phyloP scores from a whole-genome alignment of 2,797 vertebrate genomes.

The Heliangelus exortis region DNA sequence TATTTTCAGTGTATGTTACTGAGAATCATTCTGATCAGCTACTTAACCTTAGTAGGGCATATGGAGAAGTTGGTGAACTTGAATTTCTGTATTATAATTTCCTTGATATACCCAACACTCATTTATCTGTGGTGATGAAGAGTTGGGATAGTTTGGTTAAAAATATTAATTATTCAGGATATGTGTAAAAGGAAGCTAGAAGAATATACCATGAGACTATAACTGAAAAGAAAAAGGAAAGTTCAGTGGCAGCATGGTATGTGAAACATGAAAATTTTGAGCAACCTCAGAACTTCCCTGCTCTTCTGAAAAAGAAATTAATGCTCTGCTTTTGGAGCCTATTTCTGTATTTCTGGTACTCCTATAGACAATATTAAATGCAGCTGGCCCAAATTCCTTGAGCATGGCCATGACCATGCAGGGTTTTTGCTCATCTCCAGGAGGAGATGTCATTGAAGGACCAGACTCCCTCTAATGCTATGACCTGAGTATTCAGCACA shows the following conservation, averaged over 20 bases:
- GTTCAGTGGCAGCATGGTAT: neutral
- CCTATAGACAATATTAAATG: neutral
- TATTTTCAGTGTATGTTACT: neutral
- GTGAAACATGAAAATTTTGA: neutral
- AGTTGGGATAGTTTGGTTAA: neutral
- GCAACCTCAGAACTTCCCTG: neutral
- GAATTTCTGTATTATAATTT: neutral
- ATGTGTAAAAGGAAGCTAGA: neutral
- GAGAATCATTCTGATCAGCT: neutral
- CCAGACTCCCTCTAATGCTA: too few species aligned
- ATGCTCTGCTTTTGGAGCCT: fast-evolving
- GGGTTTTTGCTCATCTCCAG: neutral
- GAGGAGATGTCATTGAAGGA: neutral
- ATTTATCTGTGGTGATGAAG: neutral
- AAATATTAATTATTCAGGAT: neutral
- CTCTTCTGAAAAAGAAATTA: neutral
- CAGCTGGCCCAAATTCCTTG: neutral
- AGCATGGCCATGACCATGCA: neutral
- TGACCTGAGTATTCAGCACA: neutral
- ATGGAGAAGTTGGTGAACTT: neutral
- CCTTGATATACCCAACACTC: neutral
- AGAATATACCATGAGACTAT: neutral
- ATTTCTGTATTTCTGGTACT: neutral
- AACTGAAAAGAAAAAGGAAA: neutral
- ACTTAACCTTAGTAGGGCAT: neutral